Percentiles rank a stretch among this genome's conserved stretches.
These are phyloP conservation scores for Platichthys flesus DNA, from an alignment of 2,113 vertebrate species.

Conservation along the genomic window DNA sequence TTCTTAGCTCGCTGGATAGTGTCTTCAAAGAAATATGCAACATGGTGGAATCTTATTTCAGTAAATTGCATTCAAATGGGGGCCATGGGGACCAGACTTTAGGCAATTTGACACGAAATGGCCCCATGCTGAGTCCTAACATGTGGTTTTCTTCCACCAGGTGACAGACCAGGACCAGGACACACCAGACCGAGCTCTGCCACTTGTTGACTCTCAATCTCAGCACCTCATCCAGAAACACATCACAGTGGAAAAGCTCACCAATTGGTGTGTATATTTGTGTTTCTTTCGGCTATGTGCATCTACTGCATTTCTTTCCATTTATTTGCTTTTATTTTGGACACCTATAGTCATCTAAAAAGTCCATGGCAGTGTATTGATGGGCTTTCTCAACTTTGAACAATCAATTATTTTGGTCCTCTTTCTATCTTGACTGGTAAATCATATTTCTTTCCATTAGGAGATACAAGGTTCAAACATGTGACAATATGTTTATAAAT, in stretches of 20 bases:
- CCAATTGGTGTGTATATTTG: conserved; percentile 84
- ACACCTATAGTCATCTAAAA: not conserved
- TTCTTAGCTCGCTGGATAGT: too few relatives aligned
- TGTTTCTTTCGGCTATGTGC: conserved; percentile 28
- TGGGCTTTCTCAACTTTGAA: not conserved
- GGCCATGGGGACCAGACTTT: too few relatives aligned
- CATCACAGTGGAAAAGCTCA: conserved; percentile 92
- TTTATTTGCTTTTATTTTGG: not conserved
- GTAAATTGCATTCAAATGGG: too few relatives aligned
- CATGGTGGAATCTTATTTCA: too few relatives aligned
- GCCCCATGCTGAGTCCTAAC: not conserved
- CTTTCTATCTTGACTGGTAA: not conserved
- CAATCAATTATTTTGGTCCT: not conserved
- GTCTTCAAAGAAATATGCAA: too few relatives aligned
- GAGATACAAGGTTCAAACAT: not conserved
- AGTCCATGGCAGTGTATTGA: not conserved
- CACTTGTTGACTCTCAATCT: conserved; percentile 90
- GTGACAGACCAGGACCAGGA: conserved; percentile 17
- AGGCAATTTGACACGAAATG: too few relatives aligned
- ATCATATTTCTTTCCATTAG: not conserved
- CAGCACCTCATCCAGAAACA: conserved; percentile 92
- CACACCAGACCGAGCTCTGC: conserved; percentile 78
- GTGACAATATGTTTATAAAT: not conserved
- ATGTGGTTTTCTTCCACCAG: conserved; percentile 27
- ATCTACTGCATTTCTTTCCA: not conserved